Percentiles rank a stretch among this genome's conserved stretches.
phyloP scores from a whole-genome alignment of 2,888 invertebrate genomes.

The Folsomia candida region DNA sequence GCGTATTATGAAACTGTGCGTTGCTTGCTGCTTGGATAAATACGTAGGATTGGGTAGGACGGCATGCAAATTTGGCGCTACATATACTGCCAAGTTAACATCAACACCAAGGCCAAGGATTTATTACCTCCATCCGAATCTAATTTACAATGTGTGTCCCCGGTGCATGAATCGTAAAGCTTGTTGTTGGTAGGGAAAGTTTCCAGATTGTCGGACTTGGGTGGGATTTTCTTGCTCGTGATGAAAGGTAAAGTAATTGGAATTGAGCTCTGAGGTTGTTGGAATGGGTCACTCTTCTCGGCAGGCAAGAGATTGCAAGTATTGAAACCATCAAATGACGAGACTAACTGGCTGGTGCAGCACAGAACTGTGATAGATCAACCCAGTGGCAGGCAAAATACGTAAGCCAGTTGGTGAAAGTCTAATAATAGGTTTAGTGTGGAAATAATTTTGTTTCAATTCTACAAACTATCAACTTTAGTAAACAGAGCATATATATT shows the following conservation, averaged over 20 bases:
- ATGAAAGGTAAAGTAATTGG: constrained; percentile 1
- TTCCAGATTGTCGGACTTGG: neutral
- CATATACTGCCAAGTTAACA: neutral
- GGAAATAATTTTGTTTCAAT: too few species aligned
- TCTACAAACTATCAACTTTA: too few species aligned
- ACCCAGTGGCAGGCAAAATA: too few species aligned
- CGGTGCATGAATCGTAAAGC: constrained; percentile 12
- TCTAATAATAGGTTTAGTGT: neutral
- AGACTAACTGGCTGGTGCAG: too few species aligned
- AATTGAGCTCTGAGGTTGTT: neutral
- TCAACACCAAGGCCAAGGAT: neutral
- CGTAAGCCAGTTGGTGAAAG: neutral
- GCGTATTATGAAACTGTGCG: too few species aligned
- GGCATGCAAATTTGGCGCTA: too few species aligned
- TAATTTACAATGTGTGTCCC: constrained; percentile 22
- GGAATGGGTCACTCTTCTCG: neutral
- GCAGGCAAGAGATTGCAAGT: neutral
- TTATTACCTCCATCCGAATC: constrained; percentile 16
- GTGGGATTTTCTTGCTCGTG: neutral
- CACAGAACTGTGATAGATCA: too few species aligned
- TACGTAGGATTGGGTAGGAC: too few species aligned
- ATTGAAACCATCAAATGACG: too few species aligned
- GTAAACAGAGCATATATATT: too few species aligned
- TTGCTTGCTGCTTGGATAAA: too few species aligned
- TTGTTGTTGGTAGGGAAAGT: neutral